phyloP scores from a whole-genome alignment of 2,888 invertebrate species.

The Drosophila paranaensis region DNA sequence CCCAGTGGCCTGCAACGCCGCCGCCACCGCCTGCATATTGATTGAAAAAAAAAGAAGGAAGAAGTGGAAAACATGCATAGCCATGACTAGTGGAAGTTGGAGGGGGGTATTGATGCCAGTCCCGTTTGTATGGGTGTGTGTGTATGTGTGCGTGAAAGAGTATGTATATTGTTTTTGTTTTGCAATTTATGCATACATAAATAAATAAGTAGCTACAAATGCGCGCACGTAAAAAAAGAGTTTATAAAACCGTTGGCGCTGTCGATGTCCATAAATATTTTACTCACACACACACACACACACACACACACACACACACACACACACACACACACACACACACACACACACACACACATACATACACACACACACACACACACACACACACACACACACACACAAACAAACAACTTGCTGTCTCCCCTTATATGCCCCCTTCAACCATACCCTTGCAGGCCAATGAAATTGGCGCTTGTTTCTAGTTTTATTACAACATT shows the following conservation, averaged over 20 bases:
- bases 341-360: constrained; percentile 24
- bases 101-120: constrained; percentile 23
- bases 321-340: constrained; percentile 19
- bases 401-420: constrained; percentile 11
- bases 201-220: constrained; percentile 53
- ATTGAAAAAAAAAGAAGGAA: constrained; percentile 50
- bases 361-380: constrained; percentile 23
- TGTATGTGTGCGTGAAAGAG: constrained; percentile 6
- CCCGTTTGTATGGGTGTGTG: constrained; percentile 21
- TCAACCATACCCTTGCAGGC: constrained; percentile 31
- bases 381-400: constrained; percentile 22
- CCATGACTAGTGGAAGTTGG: neutral
- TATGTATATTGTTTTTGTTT: constrained; percentile 36
- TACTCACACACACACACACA: constrained; percentile 30
- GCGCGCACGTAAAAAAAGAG: constrained; percentile 42
- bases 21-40: constrained; percentile 61
- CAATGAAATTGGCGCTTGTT: constrained; percentile 76
- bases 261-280: constrained; percentile 74
- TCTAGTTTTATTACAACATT: constrained; percentile 73
- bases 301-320: constrained; percentile 25
- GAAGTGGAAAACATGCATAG: constrained; percentile 29
- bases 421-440: constrained; percentile 4
- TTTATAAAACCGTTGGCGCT: constrained; percentile 56
- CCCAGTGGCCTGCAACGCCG: constrained; percentile 37
- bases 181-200: constrained; percentile 57